Evolutionary conservation across 2,113 vertebrate species (phyloP), one percentile per base, ranked within the genome.

Genomic region (Sardina pilchardus): DNA sequence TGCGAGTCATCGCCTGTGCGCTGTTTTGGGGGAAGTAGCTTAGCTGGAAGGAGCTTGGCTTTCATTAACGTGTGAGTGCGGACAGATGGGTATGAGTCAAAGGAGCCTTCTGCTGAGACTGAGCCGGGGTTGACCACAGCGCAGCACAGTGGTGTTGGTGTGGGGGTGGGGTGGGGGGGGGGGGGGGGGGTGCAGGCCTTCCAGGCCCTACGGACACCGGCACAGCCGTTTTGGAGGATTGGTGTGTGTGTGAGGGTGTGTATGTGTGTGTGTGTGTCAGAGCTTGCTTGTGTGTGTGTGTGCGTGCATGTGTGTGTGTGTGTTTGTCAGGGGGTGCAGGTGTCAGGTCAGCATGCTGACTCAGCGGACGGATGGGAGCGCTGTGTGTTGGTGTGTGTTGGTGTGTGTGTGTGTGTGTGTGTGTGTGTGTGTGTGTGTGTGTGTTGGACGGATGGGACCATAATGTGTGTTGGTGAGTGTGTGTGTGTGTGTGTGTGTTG

Each of bases 11-110:
- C 83, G 85, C 83, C 75, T 84, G 30, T 82, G 63, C 12, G 89
- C 83, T 87, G 63, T 71, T 71, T 71, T 30, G 63, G 86, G 89
- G 89, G 88, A 90, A 86, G 87, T 90, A 89, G 88, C 92, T 83
- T 89, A 82, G 86, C 85, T 94, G 89, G 81, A 90, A 88, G 87
- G 89, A 90, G 88, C 93, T 94, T 91, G 90, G 92, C 93, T 93
- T 93, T 92, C 85, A 86, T 83, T 91, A 92, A 94, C 91, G 91
- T 93, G 92, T 92, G 92, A 93, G 87, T 85, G 88, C 63, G 89
- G 93, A 93, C 95, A 95, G 95, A 96, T 96, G 95, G 94, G 89
- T 90, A 93, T 96, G 94, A 95, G 94, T 95, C 94, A 95, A 95
- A 95, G 92, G 90, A 90, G 14, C 94, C 93, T 94, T 95, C 95